Evolutionary conservation across 2,797 vertebrate genomes (phyloP).

Genomic region (Pseudomugil tenellus): DNA sequence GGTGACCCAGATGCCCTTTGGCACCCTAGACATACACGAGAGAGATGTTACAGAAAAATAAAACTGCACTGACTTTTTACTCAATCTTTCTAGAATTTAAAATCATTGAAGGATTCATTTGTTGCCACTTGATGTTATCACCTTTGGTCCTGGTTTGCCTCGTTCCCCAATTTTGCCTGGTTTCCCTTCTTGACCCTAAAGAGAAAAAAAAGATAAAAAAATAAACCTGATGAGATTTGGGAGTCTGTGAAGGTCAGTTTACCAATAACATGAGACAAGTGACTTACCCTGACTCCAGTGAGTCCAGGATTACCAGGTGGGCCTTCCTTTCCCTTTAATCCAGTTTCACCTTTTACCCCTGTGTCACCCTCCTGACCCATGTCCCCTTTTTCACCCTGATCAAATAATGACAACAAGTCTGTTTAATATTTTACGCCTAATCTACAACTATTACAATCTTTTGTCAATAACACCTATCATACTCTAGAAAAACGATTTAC

Average conservation of each 20-base stretch:
- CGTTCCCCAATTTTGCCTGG: conserved; percentile 92
- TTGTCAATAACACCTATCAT: background rate
- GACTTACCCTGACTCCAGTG: conserved; percentile 91
- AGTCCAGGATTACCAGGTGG: conserved; percentile 87
- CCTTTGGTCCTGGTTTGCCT: conserved; percentile 92
- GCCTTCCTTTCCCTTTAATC: conserved; percentile 93
- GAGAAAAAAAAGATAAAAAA: conserved; percentile 13
- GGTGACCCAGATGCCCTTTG: conserved; percentile 93
- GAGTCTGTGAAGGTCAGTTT: background rate
- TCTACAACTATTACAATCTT: background rate
- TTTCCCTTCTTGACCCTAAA: conserved; percentile 94
- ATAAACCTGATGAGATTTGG: background rate
- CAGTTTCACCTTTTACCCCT: conserved; percentile 90
- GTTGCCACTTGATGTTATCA: conserved; percentile 52
- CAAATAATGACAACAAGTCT: conserved; percentile 17
- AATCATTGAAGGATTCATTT: background rate
- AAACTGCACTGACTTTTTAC: background rate
- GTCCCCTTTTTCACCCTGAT: conserved; percentile 95
- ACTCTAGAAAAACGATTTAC: conserved; percentile 69
- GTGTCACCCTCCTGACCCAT: conserved; percentile 90
- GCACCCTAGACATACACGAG: conserved; percentile 83
- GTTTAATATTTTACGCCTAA: background rate
- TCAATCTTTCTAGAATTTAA: background rate
- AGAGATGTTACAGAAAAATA: conserved; percentile 1
- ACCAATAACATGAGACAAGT: background rate